Evolutionary conservation across 2,888 invertebrate genomes (phyloP).

Genomic region (Rhogogaster chlorosoma): DNA sequence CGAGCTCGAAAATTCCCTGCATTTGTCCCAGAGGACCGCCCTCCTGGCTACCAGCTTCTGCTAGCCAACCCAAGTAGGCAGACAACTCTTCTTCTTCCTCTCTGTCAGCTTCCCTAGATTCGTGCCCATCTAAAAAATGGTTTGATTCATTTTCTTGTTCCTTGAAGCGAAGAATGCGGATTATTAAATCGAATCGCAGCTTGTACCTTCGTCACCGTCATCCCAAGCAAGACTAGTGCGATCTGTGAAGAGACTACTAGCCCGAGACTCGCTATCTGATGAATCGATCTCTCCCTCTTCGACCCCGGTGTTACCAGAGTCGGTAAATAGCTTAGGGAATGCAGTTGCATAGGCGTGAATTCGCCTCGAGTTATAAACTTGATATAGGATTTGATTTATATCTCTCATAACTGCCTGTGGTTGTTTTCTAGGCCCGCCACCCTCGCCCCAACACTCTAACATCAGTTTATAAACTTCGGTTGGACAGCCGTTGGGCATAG

Average conservation of each 20-base stretch:
- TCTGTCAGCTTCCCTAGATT: slow-evolving; percentile 60
- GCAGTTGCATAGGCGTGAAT: slow-evolving; percentile 82
- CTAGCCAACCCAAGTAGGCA: slow-evolving; percentile 66
- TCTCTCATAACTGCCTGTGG: slow-evolving; percentile 93
- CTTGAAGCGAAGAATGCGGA: not conserved
- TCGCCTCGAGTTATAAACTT: slow-evolving; percentile 84
- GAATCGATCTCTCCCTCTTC: slow-evolving; percentile 71
- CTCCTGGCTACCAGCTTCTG: slow-evolving; percentile 59
- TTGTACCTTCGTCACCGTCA: slow-evolving; percentile 68
- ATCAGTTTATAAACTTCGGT: slow-evolving; percentile 87
- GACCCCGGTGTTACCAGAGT: slow-evolving; percentile 61
- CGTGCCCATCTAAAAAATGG: slow-evolving; percentile 57
- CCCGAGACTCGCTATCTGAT: slow-evolving; percentile 68
- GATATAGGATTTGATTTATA: slow-evolving; percentile 88
- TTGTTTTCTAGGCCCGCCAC: slow-evolving; percentile 85
- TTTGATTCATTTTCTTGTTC: not conserved
- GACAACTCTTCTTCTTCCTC: slow-evolving; percentile 68
- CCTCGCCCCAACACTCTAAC: slow-evolving; percentile 89
- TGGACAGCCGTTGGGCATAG: slow-evolving; percentile 86
- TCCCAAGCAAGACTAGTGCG: slow-evolving; percentile 72
- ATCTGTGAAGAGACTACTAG: slow-evolving; percentile 71
- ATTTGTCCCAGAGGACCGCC: slow-evolving; percentile 73
- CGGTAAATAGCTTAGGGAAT: slow-evolving; percentile 73
- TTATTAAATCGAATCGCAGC: not conserved
- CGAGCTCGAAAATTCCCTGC: slow-evolving; percentile 81